Conservation (phyloP, 1,140 invertebrate species). For the Diabrotica undecimpunctata region DNA sequence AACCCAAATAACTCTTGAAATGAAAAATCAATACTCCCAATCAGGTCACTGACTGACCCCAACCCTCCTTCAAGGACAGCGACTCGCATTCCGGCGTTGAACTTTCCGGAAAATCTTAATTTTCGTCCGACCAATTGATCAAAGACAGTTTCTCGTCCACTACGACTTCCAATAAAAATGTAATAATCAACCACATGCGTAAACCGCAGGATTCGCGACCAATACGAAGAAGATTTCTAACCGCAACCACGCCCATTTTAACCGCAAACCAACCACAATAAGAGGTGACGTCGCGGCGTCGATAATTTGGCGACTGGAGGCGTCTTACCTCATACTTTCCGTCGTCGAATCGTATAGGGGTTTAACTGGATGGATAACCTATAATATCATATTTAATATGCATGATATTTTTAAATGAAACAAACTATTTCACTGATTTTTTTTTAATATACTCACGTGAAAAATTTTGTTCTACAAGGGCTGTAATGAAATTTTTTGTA, state of each 20-base stretch:
- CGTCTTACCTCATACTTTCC: constrained; percentile 36
- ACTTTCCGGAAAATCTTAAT: constrained; percentile 5
- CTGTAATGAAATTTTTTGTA: too few relatives aligned
- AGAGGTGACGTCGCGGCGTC: constrained; percentile 47
- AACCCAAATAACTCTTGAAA: constrained; percentile 7
- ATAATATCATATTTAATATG: too few relatives aligned
- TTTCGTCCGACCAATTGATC: constrained; percentile 8
- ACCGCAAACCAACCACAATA: constrained; percentile 53
- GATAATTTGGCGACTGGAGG: constrained; percentile 37
- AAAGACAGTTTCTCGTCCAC: constrained; percentile 9
- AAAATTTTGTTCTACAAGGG: too few relatives aligned
- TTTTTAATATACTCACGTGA: too few relatives aligned
- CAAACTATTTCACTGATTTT: too few relatives aligned
- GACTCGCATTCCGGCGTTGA: constrained; percentile 1
- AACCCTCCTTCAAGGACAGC: background rate
- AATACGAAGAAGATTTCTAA: constrained; percentile 44
- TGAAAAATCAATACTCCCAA: constrained; percentile 13
- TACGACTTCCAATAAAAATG: constrained; percentile 47
- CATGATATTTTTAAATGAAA: too few relatives aligned
- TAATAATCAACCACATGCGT: constrained; percentile 49
- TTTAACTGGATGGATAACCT: too few relatives aligned
- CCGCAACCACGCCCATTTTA: constrained; percentile 49
- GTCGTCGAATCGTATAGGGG: constrained; percentile 19
- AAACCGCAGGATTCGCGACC: constrained; percentile 48
- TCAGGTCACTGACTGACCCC: constrained; percentile 13